A percentile compares a stretch with the other conserved stretches of the same genome.
These are phyloP conservation scores for Ceratosolen fusciceps DNA, from an alignment of 1,140 invertebrate species.

Conservation along the genomic window DNA sequence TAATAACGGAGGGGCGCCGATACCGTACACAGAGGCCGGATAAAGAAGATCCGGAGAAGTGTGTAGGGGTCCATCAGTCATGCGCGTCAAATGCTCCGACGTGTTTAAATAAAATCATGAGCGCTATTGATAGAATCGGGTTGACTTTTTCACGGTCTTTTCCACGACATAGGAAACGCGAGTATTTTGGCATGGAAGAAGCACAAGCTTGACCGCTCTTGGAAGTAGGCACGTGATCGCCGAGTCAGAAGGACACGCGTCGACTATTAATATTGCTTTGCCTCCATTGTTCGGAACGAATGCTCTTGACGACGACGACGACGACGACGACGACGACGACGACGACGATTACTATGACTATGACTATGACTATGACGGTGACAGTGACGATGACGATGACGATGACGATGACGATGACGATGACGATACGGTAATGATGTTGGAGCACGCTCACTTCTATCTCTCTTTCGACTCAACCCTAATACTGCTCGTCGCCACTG, in stretches of 20 bases:
- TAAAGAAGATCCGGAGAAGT: no score
- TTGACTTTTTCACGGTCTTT: neutral
- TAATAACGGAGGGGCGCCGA: no score
- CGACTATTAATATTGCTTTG: neutral
- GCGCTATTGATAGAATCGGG: neutral
- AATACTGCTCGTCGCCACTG: no score
- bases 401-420: neutral
- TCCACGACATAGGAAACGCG: neutral
- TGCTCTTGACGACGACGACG: neutral
- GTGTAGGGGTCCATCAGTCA: no score
- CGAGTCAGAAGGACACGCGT: neutral
- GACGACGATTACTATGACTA: neutral
- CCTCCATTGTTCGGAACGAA: neutral
- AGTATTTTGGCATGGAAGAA: neutral
- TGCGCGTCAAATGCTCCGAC: no score
- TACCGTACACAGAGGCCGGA: no score
- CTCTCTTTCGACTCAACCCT: neutral
- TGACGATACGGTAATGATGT: neutral
- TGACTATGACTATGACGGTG: no score
- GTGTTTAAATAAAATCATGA: neutral
- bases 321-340: neutral
- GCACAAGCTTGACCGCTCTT: neutral
- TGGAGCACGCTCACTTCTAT: neutral
- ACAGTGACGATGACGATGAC: neutral
- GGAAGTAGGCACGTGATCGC: neutral